These are phyloP conservation scores for Papilio dardanus DNA, from an alignment of 1,140 invertebrate genomes.

Conservation along the genomic window DNA sequence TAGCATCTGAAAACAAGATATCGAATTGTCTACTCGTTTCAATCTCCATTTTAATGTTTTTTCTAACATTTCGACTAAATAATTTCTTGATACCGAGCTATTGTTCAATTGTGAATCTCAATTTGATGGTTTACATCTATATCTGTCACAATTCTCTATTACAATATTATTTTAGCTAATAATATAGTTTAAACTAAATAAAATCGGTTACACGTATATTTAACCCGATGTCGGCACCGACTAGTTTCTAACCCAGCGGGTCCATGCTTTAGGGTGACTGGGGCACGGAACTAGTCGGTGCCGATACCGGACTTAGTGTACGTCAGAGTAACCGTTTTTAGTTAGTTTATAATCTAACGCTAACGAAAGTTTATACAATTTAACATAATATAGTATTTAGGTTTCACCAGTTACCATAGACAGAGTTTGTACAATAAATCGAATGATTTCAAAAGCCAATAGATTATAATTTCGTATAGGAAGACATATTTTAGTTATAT, in stretches of 20 bases:
- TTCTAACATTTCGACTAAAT: background rate
- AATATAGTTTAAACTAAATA: too few relatives aligned
- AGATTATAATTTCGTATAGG: constrained; percentile 37
- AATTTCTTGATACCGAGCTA: background rate
- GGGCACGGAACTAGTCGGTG: too few relatives aligned
- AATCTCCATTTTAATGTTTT: background rate
- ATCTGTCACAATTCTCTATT: constrained; percentile 26
- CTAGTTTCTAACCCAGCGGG: too few relatives aligned
- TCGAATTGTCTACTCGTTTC: background rate
- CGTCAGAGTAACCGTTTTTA: too few relatives aligned
- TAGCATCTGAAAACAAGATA: background rate
- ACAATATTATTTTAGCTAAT: constrained; percentile 28
- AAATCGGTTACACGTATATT: too few relatives aligned
- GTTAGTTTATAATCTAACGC: too few relatives aligned
- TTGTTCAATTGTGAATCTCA: background rate
- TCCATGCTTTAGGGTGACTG: too few relatives aligned
- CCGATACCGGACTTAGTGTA: too few relatives aligned
- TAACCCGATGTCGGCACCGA: too few relatives aligned
- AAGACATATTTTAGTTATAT: constrained; percentile 41
- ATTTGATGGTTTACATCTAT: background rate
- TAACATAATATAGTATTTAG: constrained; percentile 40
- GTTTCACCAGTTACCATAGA: constrained; percentile 49
- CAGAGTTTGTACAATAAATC: constrained; percentile 47
- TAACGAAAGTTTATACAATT: too few relatives aligned
- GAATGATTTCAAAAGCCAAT: constrained; percentile 36